Evolutionary conservation across 2,113 vertebrate genomes (phyloP), one percentile per base, ranked within the genome.

Genomic region (Chaetorhynchus papuensis): DNA sequence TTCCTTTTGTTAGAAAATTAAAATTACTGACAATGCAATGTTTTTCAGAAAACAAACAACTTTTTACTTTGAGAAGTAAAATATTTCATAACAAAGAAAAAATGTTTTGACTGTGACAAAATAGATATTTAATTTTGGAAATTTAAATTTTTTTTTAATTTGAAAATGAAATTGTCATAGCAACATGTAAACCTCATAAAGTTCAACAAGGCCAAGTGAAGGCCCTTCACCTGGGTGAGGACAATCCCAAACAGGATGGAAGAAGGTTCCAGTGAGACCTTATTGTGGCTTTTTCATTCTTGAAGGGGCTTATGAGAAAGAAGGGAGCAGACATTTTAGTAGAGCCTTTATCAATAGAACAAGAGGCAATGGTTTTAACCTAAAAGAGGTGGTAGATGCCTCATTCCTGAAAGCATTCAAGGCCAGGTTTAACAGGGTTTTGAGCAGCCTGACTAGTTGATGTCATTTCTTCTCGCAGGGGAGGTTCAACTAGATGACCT

Each of bases 31-130:
- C 64, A 27, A 15, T 50, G 4, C 63, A 30, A 6, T 1, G 5
- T 31, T 85, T 81, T 81, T 52, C 39, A 41, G 21, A 33, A 66
- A 87, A 52, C 2, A 72, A 92, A 31, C 3, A 57, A 19, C 6
- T 44, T 82, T 91, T 57, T 7, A 57, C 33, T 57, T 33, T 83
- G 13, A 44, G 15, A 53, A 70, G 5, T 19, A 69, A 87, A 74
- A 49, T 59, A 47, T 45, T 56, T 14, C 83, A 33, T 49, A 23
- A 49, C 17, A 41, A 72, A 59, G 26, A 23, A 69, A 44, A 65
- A 76, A 20, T 5, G 0, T 30, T 78, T 79, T 1, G 0, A 3
- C 20, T 27, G 11, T 37, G 19, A 35, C 1, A 35, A 78, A 70
- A 90, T 14, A 22, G 31, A 39, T 50, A 47, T 64, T 41, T 56